Evolutionary conservation across 2,888 invertebrate genomes (phyloP).

Genomic region (Eurois occulta): DNA sequence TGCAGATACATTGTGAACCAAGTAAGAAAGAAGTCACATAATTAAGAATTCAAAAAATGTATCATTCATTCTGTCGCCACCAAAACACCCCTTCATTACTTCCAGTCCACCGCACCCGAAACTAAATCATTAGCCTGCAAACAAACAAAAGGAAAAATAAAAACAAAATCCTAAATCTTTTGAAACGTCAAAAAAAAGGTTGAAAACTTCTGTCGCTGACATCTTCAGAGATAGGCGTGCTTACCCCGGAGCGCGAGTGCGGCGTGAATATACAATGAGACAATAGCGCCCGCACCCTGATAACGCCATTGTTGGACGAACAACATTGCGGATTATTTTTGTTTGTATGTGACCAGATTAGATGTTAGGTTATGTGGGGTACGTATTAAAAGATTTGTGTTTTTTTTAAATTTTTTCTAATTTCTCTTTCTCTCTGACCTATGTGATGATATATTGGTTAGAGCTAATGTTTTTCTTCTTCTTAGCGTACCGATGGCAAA

Average conservation of each 20-base stretch:
- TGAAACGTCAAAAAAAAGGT: constrained; percentile 62
- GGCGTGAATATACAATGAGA: constrained; percentile 67
- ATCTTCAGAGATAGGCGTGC: constrained; percentile 66
- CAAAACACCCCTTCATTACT: constrained; percentile 44
- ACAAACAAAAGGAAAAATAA: constrained; percentile 47
- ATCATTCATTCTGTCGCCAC: constrained; percentile 43
- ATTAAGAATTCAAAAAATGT: constrained; percentile 24
- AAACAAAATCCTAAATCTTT: constrained; percentile 57
- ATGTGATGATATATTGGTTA: not conserved
- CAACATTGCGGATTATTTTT: constrained; percentile 55
- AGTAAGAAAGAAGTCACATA: not conserved
- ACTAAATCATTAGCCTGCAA: constrained; percentile 61
- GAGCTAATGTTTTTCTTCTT: not conserved
- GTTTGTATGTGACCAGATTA: constrained; percentile 56
- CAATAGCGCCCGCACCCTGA: constrained; percentile 63
- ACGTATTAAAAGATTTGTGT: constrained; percentile 3
- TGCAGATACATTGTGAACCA: not conserved
- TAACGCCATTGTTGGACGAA: constrained; percentile 62
- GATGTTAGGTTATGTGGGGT: constrained; percentile 25
- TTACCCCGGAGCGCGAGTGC: constrained; percentile 54
- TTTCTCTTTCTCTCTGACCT: not conserved
- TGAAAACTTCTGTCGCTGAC: constrained; percentile 61
- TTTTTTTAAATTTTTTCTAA: not conserved
- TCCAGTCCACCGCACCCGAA: constrained; percentile 26
- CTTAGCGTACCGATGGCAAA: too few species aligned